Percentiles rank a stretch among this genome's conserved stretches.
These are phyloP conservation scores for Plebejus anna DNA, from an alignment of 2,888 invertebrate genomes.

Conservation along the genomic window DNA sequence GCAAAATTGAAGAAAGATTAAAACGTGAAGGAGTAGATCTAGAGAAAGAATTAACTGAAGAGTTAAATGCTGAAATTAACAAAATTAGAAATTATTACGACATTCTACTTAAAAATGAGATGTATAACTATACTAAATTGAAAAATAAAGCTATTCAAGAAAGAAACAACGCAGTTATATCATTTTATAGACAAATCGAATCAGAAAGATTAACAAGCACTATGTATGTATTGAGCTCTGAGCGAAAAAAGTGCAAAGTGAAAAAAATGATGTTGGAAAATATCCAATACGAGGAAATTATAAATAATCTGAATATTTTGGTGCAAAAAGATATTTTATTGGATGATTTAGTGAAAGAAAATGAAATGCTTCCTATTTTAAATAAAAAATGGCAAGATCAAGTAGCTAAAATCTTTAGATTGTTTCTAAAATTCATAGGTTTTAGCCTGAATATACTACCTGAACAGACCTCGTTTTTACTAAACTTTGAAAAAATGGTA, in stretches of 20 bases:
- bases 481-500: conserved; percentile 68
- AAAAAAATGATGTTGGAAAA: conserved; percentile 59
- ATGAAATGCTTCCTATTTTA: conserved; percentile 50
- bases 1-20: conserved; percentile 56
- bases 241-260: conserved; percentile 68
- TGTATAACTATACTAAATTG: conserved; percentile 48
- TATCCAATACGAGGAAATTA: conserved; percentile 52
- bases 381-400: conserved; percentile 65
- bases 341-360: conserved; percentile 47
- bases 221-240: conserved; percentile 68
- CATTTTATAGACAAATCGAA: conserved; percentile 59
- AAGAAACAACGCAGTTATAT: conserved; percentile 60
- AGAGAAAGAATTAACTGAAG: conserved; percentile 49
- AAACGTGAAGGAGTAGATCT: conserved; percentile 50
- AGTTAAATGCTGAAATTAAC: conserved; percentile 49
- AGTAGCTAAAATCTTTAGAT: conserved; percentile 58
- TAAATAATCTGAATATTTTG: conserved; percentile 53
- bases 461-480: conserved; percentile 65
- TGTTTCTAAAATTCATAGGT: conserved; percentile 68
- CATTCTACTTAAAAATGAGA: conserved; percentile 57
- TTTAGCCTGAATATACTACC: conserved; percentile 65
- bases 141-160: conserved; percentile 52
- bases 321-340: conserved; percentile 52
- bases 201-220: conserved; percentile 59
- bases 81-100: conserved; percentile 63